phyloP scores from a whole-genome alignment of 2,797 vertebrate species.

The Syncerus caffer region DNA sequence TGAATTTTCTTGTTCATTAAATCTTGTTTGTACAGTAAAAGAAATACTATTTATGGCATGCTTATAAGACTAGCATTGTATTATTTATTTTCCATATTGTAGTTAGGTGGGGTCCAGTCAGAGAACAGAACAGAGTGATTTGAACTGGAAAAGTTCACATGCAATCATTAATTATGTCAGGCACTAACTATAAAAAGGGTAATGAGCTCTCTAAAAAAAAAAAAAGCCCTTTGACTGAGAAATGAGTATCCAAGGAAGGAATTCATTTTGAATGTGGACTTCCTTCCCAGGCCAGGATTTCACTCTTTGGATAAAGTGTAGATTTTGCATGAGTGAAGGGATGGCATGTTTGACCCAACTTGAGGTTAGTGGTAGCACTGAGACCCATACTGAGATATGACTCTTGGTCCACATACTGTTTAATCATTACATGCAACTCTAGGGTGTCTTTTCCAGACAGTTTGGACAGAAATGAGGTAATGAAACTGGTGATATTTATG shows the following conservation, averaged over 20 bases:
- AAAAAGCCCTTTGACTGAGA: not conserved
- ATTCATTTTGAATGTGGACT: not conserved
- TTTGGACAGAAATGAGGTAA: not conserved
- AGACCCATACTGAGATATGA: not conserved
- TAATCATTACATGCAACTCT: not conserved
- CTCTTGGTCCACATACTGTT: not conserved
- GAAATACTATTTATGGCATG: not conserved
- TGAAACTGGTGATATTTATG: not conserved
- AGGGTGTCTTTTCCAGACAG: not conserved
- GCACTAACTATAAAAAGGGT: rapidly evolving
- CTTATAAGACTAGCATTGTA: not conserved
- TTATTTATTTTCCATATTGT: not conserved
- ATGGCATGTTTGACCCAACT: not conserved
- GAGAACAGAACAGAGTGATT: not conserved
- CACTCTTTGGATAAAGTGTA: not conserved
- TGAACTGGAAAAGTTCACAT: not conserved
- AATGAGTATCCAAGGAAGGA: not conserved
- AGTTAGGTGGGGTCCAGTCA: not conserved
- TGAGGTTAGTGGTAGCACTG: not conserved
- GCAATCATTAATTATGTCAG: not conserved
- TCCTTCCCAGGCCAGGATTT: not conserved
- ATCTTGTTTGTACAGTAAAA: not conserved
- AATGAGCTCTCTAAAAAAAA: not conserved
- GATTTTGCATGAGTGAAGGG: not conserved
- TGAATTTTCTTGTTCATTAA: not conserved